phyloP scores from a whole-genome alignment of 2,797 vertebrate species.

The Chelonia mydas region DNA sequence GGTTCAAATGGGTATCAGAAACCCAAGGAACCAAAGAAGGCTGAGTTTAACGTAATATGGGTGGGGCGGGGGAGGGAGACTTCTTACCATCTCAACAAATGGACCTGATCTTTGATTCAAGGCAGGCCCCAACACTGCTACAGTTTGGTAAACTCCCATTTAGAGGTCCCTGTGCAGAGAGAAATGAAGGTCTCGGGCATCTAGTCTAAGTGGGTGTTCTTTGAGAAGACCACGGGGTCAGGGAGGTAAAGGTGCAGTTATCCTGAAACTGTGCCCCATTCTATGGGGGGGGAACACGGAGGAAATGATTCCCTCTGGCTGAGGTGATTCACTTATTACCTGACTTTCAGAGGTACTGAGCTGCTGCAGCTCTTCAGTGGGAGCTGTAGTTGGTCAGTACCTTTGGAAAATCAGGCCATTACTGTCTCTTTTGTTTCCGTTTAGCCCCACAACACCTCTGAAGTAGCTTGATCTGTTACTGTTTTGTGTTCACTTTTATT shows the following conservation, averaged over 20 bases:
- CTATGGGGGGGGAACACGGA: neutral
- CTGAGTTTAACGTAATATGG: neutral
- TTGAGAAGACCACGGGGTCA: no score
- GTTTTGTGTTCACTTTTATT: neutral
- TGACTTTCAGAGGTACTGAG: neutral
- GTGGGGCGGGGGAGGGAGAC: neutral
- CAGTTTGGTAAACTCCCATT: neutral
- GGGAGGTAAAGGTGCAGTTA: no score
- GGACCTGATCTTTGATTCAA: neutral
- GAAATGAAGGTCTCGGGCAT: neutral
- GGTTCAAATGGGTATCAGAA: neutral
- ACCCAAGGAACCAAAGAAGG: neutral
- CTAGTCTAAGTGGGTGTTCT: no score
- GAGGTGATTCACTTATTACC: neutral
- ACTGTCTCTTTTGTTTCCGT: neutral
- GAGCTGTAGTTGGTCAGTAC: neutral
- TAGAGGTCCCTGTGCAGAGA: neutral
- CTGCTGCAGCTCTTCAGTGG: neutral
- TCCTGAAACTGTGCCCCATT: neutral
- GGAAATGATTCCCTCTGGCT: neutral
- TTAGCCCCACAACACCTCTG: neutral
- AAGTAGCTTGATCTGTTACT: neutral
- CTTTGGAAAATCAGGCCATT: neutral
- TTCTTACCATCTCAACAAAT: neutral
- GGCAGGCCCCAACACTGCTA: neutral